A percentile compares a stretch with the other conserved stretches of the same genome.
Evolutionary conservation across 2,797 vertebrate genomes (phyloP).

Genomic region (Microchirus variegatus): DNA sequence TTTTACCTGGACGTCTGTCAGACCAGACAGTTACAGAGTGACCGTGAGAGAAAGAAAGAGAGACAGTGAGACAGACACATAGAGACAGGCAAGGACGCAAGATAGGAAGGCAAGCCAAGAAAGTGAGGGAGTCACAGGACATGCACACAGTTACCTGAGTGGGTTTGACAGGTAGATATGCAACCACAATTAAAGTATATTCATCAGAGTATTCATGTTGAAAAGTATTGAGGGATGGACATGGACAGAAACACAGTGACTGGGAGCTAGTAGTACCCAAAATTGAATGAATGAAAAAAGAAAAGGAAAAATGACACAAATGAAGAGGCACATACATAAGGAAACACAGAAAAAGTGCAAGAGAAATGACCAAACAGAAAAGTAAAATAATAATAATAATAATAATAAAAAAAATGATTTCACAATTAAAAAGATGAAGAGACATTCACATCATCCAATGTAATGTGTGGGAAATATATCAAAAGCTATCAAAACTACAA

Average conservation of each 20-base stretch:
- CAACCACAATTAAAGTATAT: slow-evolving; percentile 30
- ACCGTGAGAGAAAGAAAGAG: slow-evolving; percentile 87
- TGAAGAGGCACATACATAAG: slow-evolving; percentile 4
- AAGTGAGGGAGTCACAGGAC: slow-evolving; percentile 77
- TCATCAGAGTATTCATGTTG: slow-evolving; percentile 22
- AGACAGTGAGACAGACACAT: slow-evolving; percentile 89
- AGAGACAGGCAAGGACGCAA: slow-evolving; percentile 84
- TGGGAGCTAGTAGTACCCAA: slow-evolving; percentile 17
- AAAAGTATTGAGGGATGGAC: too few species aligned
- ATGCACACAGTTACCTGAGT: slow-evolving; percentile 76
- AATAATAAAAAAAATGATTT: too few species aligned
- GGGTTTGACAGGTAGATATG: slow-evolving; percentile 47
- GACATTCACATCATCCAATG: too few species aligned
- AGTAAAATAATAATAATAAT: background rate
- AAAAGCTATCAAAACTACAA: too few species aligned
- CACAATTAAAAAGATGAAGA: too few species aligned
- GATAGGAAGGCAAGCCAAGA: slow-evolving; percentile 82
- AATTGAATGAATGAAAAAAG: slow-evolving; percentile 3
- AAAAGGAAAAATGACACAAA: slow-evolving; percentile 30
- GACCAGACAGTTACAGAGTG: slow-evolving; percentile 86
- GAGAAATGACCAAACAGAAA: slow-evolving; percentile 1
- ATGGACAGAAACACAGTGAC: too few species aligned
- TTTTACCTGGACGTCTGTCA: slow-evolving; percentile 89
- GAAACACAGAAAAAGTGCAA: background rate
- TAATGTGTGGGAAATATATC: too few species aligned